phyloP scores from a whole-genome alignment of 2,888 invertebrate genomes.

The Orchesellides sinensis region DNA sequence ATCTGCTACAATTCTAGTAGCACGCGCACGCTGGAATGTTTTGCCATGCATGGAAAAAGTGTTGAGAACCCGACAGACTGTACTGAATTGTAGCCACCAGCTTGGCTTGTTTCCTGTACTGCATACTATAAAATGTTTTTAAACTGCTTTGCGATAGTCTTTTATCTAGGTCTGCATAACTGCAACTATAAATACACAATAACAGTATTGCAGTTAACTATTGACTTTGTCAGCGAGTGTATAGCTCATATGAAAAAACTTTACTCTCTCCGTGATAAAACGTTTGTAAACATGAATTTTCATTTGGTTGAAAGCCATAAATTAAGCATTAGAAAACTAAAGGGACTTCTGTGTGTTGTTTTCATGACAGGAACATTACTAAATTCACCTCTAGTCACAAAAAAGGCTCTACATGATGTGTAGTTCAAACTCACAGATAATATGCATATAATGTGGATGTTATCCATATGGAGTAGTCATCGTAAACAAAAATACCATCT shows the following conservation, averaged over 20 bases:
- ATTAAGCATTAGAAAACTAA: constrained; percentile 35
- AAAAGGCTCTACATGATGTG: not conserved
- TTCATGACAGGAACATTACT: constrained; percentile 29
- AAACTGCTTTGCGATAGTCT: too few relatives aligned
- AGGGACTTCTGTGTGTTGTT: constrained; percentile 27
- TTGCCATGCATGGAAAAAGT: constrained; percentile 6
- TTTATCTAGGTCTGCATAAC: not conserved
- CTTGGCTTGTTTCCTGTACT: too few relatives aligned
- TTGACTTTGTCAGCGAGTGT: constrained; percentile 21
- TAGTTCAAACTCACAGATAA: not conserved
- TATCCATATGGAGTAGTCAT: too few relatives aligned
- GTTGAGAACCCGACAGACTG: too few relatives aligned
- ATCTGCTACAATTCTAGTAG: too few relatives aligned
- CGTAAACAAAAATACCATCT: too few relatives aligned
- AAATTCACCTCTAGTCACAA: constrained; percentile 8
- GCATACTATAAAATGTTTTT: too few relatives aligned
- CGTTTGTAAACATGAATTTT: constrained; percentile 53
- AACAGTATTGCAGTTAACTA: constrained; percentile 2
- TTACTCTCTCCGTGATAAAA: constrained; percentile 25
- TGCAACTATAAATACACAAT: not conserved
- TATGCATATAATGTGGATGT: not conserved
- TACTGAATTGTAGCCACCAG: too few relatives aligned
- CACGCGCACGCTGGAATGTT: not conserved
- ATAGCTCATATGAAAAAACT: not conserved
- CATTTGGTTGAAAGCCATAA: constrained; percentile 58